Evolutionary conservation across 2,888 invertebrate genomes (phyloP).

Genomic region (Subacronicta megacephala): DNA sequence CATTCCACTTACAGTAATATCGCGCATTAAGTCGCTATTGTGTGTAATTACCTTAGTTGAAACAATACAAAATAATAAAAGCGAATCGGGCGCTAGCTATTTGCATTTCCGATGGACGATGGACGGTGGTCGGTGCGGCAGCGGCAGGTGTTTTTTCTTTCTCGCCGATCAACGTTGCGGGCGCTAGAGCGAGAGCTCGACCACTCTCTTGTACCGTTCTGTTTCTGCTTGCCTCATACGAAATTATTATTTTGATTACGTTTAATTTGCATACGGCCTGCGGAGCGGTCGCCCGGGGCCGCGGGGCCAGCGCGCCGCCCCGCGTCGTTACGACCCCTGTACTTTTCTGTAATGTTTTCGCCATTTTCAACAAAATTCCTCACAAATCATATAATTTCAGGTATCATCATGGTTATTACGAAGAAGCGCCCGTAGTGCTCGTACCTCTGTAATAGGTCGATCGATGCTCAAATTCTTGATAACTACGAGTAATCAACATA

Average conservation of each 20-base stretch:
- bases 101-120: constrained; percentile 79
- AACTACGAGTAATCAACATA: constrained; percentile 88
- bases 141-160: constrained; percentile 73
- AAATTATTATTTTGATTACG: constrained; percentile 89
- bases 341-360: constrained; percentile 90
- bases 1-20: constrained; percentile 82
- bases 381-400: constrained; percentile 89
- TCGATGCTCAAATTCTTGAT: constrained; percentile 86
- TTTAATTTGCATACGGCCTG: constrained; percentile 88
- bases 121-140: too few relatives aligned
- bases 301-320: constrained; percentile 74
- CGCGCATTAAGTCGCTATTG: constrained; percentile 81
- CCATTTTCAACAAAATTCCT: constrained; percentile 89
- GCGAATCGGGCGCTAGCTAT: constrained; percentile 79
- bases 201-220: constrained; percentile 59
- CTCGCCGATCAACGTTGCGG: constrained; percentile 57
- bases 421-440: constrained; percentile 84
- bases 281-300: constrained; percentile 76
- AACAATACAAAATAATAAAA: constrained; percentile 86
- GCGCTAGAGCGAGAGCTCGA: constrained; percentile 73
- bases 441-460: constrained; percentile 83
- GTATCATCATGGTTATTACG: constrained; percentile 89
- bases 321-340: constrained; percentile 85
- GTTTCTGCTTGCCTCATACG: constrained; percentile 73
- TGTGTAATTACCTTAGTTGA: constrained; percentile 79